These are phyloP conservation scores for Siniperca obscura DNA, from an alignment of 2,797 vertebrate species.

Conservation along the genomic window DNA sequence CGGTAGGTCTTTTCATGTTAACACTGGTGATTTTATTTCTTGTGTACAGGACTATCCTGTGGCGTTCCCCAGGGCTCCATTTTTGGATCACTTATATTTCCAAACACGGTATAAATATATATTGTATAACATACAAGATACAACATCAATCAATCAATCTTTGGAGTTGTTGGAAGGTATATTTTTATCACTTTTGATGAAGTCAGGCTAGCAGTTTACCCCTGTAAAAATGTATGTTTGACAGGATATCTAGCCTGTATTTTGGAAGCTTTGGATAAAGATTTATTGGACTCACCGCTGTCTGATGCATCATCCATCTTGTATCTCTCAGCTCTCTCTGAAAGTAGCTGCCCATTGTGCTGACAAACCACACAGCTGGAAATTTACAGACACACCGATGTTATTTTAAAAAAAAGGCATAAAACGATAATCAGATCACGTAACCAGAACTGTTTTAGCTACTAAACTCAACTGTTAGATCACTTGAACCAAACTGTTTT, in stretches of 20 bases:
- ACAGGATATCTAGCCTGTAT: background rate
- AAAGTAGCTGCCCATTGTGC: slow-evolving; percentile 62
- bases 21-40: background rate
- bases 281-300: slow-evolving; percentile 59
- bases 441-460: background rate
- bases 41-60: background rate
- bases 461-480: background rate
- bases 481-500: background rate
- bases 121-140: background rate
- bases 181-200: background rate
- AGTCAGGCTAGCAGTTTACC: background rate
- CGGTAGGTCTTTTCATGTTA: background rate
- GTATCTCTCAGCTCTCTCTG: slow-evolving; percentile 64
- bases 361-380: slow-evolving; percentile 83
- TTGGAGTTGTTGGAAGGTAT: background rate
- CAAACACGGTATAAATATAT: background rate
- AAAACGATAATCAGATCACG: background rate
- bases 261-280: background rate
- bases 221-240: background rate
- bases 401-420: background rate
- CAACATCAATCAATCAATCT: background rate
- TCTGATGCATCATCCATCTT: slow-evolving; percentile 65
- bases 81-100: background rate
- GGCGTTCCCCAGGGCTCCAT: background rate
- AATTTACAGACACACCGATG: slow-evolving; percentile 12